Evolutionary conservation across 1,140 invertebrate species (phyloP), one percentile per base, ranked within the genome.

Genomic region (Centruroides vittatus): DNA sequence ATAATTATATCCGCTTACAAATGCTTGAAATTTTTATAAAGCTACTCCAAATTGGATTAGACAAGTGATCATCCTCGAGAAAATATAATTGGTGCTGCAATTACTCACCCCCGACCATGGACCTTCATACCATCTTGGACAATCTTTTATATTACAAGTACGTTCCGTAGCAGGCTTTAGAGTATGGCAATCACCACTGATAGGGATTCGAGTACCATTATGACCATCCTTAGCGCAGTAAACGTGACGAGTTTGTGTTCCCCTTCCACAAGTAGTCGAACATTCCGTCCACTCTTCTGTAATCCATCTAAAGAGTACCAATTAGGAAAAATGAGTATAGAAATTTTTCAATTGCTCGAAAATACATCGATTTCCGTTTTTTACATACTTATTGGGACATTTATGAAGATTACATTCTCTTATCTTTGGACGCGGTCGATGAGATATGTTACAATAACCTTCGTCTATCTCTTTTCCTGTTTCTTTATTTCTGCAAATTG

Each of bases 201-300:
- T 86, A 80, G 79, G 85, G 69, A 77, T 80, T 73, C 78, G 84
- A 68, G 78, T 80, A 60, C 76, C 77, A 70, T 87, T 86, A 8
- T 56, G 36, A 13, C 65, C 60, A 11, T 55, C 82, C 73, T 86
- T 84, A 46, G 82, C 82, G 70, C 90, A 94, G 65, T 85, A 81
- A 55, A 93, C 86, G 57, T 82, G 76, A 41, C 90, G 79, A 36
- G 82, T 80, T 67, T 84, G 79, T 50, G 82, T 79, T 23, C 89
- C 89, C 47, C 85, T 84, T 3, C 88, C 89, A 70, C 91, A 94
- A 34, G 79, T 83, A 5, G 80, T 81, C 55, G 84, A 86, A 74
- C 91, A 93, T 51, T 79, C 73, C 53, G 84, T 85, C 90, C 92
- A 96, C 63, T 89, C 84, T 47, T 85, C 85, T 12, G 84, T 81